Conservation (phyloP, 2,797 vertebrate species). For the Pterois miles region DNA sequence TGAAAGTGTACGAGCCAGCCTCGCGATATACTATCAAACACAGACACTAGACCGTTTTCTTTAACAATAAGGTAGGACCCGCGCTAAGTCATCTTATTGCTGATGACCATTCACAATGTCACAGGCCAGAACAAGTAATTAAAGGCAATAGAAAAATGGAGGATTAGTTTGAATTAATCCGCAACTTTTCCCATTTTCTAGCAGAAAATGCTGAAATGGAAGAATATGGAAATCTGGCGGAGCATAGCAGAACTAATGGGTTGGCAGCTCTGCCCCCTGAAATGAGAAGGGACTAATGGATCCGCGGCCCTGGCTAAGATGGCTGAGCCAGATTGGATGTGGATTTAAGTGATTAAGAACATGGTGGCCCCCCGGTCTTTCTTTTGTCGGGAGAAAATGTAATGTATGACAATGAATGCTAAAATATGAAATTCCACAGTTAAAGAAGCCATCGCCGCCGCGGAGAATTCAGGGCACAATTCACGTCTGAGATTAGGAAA, state of each 20-base stretch:
- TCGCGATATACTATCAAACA: constrained; percentile 18
- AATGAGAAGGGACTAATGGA: constrained; percentile 76
- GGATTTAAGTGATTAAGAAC: constrained; percentile 77
- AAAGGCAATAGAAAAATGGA: constrained; percentile 73
- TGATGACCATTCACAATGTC: constrained; percentile 68
- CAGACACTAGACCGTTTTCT: constrained; percentile 15
- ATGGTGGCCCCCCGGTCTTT: constrained; percentile 32
- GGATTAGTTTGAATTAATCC: constrained; percentile 79
- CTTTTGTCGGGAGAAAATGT: constrained; percentile 64
- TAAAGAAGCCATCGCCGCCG: constrained; percentile 22
- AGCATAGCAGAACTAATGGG: constrained; percentile 76
- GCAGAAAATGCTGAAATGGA: constrained; percentile 69
- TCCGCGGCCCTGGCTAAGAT: constrained; percentile 68
- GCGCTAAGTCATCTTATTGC: constrained; percentile 55
- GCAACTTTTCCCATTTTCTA: constrained; percentile 77
- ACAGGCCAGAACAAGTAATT: constrained; percentile 73
- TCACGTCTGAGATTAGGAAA: constrained; percentile 21
- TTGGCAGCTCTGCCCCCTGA: constrained; percentile 58
- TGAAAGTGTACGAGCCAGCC: not conserved
- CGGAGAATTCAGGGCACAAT: constrained; percentile 19
- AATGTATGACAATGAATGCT: constrained; percentile 72
- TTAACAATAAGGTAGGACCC: constrained; percentile 34
- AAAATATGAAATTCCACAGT: constrained; percentile 63
- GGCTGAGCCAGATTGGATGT: constrained; percentile 74
- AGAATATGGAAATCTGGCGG: constrained; percentile 72